phyloP scores from a whole-genome alignment of 2,888 invertebrate genomes.

The Chironomus tentans region DNA sequence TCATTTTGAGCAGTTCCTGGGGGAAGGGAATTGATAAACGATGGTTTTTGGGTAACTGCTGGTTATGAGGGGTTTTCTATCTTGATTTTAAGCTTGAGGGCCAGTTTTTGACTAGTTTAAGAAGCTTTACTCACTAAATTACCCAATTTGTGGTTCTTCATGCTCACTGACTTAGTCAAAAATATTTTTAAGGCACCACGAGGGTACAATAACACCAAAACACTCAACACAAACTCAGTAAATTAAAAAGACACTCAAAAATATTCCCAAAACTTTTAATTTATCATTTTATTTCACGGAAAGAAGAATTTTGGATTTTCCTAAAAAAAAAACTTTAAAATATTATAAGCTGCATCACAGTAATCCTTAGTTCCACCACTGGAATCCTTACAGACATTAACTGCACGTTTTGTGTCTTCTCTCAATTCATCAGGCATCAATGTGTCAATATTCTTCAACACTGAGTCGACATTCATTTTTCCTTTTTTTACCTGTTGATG shows the following conservation, averaged over 20 bases:
- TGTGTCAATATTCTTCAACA: neutral
- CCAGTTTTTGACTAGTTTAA: too few species aligned
- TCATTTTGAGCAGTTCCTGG: neutral
- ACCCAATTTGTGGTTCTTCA: too few species aligned
- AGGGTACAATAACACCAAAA: too few species aligned
- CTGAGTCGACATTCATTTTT: neutral
- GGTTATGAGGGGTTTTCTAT: too few species aligned
- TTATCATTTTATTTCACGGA: neutral
- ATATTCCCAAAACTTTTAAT: too few species aligned
- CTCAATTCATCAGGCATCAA: neutral
- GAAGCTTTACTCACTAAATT: too few species aligned
- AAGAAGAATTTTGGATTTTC: slow-evolving; percentile 17
- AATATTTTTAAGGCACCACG: too few species aligned
- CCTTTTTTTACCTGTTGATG: slow-evolving; percentile 14
- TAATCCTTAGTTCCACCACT: slow-evolving; percentile 4
- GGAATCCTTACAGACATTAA: neutral
- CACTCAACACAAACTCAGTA: too few species aligned
- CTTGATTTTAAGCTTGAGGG: too few species aligned
- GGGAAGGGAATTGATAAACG: neutral
- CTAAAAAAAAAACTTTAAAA: neutral
- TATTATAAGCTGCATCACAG: neutral
- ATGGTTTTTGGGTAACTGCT: neutral
- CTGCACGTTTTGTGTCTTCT: neutral
- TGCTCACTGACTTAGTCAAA: too few species aligned
- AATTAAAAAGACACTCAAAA: too few species aligned